Evolutionary conservation across 2,113 vertebrate species (phyloP).

Genomic region (Panurus biarmicus): DNA sequence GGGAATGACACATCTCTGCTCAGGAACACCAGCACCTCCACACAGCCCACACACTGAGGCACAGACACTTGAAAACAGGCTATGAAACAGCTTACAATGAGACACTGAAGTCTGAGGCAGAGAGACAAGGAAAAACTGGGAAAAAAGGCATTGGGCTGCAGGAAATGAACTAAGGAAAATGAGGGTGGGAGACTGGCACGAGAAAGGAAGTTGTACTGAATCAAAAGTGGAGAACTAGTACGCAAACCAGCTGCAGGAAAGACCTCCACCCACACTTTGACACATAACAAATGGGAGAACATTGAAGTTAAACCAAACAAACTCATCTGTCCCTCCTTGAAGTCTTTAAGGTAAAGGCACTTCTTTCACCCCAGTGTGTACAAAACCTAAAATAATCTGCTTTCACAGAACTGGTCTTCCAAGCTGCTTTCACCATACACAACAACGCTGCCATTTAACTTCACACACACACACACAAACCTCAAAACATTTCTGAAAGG

Average conservation of each 20-base stretch:
- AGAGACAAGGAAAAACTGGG: not conserved
- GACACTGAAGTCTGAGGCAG: not conserved
- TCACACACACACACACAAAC: not conserved
- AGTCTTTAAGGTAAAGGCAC: not conserved
- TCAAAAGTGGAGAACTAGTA: not conserved
- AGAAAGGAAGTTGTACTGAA: not conserved
- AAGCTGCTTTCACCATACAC: not conserved
- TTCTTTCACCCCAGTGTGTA: not conserved
- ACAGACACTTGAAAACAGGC: not conserved
- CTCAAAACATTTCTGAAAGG: not conserved
- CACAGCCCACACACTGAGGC: not conserved
- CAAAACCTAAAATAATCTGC: not conserved
- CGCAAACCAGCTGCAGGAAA: not conserved
- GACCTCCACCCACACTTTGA: not conserved
- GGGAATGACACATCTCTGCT: not conserved
- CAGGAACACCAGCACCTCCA: not conserved
- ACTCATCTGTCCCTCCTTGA: not conserved
- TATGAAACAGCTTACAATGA: not conserved
- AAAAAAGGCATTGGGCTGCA: not conserved
- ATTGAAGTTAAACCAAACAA: accelerated
- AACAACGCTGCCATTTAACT: not conserved
- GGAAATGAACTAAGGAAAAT: not conserved
- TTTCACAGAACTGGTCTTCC: not conserved
- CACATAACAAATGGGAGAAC: not conserved
- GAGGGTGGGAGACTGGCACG: not conserved